A percentile compares a stretch with the other conserved stretches of the same genome.
Evolutionary conservation across 1,140 invertebrate genomes (phyloP).

Genomic region (Drosophila truncata): DNA sequence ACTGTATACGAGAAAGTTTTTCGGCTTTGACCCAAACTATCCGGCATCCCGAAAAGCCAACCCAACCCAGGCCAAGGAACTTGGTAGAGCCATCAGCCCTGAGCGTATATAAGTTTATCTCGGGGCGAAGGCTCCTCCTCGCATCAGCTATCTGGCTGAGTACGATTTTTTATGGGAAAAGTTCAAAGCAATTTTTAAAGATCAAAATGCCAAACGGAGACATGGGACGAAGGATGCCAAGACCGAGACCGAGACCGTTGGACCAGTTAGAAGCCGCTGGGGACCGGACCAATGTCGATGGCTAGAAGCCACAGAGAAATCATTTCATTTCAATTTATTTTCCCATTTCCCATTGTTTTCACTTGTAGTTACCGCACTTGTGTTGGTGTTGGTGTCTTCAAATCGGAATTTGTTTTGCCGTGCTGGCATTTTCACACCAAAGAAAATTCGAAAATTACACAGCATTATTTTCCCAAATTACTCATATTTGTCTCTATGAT

Average conservation of each 20-base stretch:
- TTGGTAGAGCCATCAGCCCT: constrained; percentile 16
- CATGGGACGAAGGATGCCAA: constrained; percentile 11
- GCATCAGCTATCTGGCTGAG: constrained; percentile 21
- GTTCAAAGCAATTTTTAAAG: constrained; percentile 79
- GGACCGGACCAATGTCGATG: constrained; percentile 14
- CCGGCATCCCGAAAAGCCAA: not conserved
- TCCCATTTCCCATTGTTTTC: constrained; percentile 75
- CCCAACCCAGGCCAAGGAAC: constrained; percentile 29
- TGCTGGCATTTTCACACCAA: constrained; percentile 68
- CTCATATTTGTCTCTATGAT: constrained; percentile 24
- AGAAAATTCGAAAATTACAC: constrained; percentile 27
- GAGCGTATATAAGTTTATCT: constrained; percentile 38
- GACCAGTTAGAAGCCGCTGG: constrained; percentile 33
- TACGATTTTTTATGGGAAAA: constrained; percentile 59
- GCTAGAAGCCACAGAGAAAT: constrained; percentile 57
- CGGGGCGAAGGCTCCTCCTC: constrained; percentile 16
- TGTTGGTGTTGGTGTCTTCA: constrained; percentile 32
- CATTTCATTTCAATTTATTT: constrained; percentile 81
- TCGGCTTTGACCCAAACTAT: constrained; percentile 24
- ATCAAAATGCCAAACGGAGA: constrained; percentile 55
- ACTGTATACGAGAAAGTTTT: constrained; percentile 26
- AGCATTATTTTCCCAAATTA: constrained; percentile 44
- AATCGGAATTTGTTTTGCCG: constrained; percentile 34
- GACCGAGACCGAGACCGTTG: constrained; percentile 27
- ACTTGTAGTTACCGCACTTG: constrained; percentile 37